These are phyloP conservation scores for Neodiprion lecontei DNA, from an alignment of 1,140 invertebrate species.

Conservation along the genomic window DNA sequence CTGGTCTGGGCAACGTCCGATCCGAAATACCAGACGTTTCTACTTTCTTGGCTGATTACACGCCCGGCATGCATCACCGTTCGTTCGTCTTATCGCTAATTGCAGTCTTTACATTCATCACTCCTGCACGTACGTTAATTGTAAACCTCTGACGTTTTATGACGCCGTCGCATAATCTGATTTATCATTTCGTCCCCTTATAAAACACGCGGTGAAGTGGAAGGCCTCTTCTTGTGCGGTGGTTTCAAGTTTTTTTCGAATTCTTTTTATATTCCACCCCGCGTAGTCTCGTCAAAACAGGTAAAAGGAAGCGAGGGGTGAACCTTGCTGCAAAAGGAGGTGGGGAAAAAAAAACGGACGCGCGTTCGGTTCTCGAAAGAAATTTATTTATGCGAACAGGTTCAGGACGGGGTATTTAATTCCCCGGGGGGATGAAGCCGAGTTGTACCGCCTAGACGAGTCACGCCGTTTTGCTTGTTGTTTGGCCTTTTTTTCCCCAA, in stretches of 20 bases:
- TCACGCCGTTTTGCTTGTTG: no score
- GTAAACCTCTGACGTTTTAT: neutral
- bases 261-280: no score
- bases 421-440: neutral
- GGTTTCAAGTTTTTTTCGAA: no score
- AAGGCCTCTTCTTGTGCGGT: no score
- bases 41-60: neutral
- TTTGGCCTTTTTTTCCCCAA: neutral
- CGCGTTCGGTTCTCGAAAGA: neutral
- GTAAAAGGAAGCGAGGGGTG: no score
- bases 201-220: no score
- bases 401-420: neutral
- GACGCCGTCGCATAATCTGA: neutral
- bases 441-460: neutral
- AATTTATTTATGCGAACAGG: neutral
- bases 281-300: no score
- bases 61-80: no score
- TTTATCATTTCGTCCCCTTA: neutral
- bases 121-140: neutral
- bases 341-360: no score
- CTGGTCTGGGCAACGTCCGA: neutral
- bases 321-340: no score
- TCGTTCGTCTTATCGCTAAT: neutral
- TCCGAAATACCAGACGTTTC: neutral
- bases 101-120: constrained; percentile 3